phyloP scores from a whole-genome alignment of 2,797 vertebrate species.

The Enteromius unitaeniatus region DNA sequence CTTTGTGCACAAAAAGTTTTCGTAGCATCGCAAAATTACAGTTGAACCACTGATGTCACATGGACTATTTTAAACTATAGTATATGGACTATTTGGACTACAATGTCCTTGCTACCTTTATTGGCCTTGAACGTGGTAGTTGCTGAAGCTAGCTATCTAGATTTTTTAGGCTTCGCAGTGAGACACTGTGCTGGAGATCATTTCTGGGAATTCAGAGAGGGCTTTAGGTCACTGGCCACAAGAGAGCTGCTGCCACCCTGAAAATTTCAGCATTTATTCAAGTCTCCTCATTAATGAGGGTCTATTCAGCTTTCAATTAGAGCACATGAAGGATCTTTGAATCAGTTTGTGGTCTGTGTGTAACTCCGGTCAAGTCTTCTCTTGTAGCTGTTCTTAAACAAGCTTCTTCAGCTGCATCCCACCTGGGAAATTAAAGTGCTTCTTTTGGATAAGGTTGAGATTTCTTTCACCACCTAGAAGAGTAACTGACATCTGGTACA shows the following conservation, averaged over 20 bases:
- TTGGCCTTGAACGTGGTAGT: background rate
- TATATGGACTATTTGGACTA: too few relatives aligned
- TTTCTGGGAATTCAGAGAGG: background rate
- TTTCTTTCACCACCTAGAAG: slow-evolving; percentile 16
- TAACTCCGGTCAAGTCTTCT: background rate
- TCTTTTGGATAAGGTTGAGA: background rate
- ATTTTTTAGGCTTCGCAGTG: background rate
- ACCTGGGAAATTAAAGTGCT: background rate
- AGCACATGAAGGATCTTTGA: slow-evolving; percentile 26
- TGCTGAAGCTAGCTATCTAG: background rate
- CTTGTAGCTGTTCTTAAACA: background rate
- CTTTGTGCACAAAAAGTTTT: background rate
- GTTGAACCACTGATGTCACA: background rate
- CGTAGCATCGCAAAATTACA: background rate
- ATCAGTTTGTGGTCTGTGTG: background rate
- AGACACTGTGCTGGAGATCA: background rate
- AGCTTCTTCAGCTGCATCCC: slow-evolving; percentile 14
- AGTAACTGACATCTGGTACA: slow-evolving; percentile 18
- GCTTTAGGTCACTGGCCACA: slow-evolving; percentile 26
- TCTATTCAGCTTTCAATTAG: slow-evolving; percentile 47
- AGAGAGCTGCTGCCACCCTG: slow-evolving; percentile 39
- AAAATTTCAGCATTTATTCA: slow-evolving; percentile 58
- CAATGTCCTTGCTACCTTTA: background rate
- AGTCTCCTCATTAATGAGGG: slow-evolving; percentile 42
- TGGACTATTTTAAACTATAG: background rate